Evolutionary conservation across 1,140 invertebrate species (phyloP).

Genomic region (Hydropsyche tenuis): DNA sequence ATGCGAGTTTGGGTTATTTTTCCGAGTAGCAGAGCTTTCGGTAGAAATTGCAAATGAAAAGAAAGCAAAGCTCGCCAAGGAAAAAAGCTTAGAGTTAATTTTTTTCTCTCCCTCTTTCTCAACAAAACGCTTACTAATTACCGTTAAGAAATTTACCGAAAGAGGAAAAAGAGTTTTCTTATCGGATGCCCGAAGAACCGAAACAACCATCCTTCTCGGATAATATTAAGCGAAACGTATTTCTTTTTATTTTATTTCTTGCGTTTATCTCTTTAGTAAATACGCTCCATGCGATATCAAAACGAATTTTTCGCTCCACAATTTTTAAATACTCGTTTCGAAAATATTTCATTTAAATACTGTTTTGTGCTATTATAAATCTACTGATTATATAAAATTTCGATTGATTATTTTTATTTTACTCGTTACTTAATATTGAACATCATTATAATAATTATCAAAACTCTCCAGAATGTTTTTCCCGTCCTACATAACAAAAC

Average conservation of each 20-base stretch:
- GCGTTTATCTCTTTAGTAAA: no score
- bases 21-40: slow-evolving; percentile 2
- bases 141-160: slow-evolving; percentile 8
- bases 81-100: slow-evolving; percentile 7
- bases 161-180: slow-evolving; percentile 2
- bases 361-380: no score
- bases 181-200: background rate
- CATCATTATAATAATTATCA: no score
- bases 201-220: slow-evolving; percentile 2
- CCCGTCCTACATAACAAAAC: no score
- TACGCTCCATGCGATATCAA: no score
- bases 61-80: slow-evolving; percentile 2
- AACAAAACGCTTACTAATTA: slow-evolving; percentile 1
- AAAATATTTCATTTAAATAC: no score
- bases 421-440: no score
- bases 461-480: no score
- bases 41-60: slow-evolving; percentile 17
- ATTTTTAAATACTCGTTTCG: no score
- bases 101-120: background rate
- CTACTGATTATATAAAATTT: no score
- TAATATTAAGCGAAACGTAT: background rate
- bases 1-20: slow-evolving; percentile 22
- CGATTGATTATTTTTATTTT: no score
- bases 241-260: background rate
- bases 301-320: no score